Base-by-base conservation (phyloP, 1,140 invertebrate genomes). In the Bombus sibiricus region DNA sequence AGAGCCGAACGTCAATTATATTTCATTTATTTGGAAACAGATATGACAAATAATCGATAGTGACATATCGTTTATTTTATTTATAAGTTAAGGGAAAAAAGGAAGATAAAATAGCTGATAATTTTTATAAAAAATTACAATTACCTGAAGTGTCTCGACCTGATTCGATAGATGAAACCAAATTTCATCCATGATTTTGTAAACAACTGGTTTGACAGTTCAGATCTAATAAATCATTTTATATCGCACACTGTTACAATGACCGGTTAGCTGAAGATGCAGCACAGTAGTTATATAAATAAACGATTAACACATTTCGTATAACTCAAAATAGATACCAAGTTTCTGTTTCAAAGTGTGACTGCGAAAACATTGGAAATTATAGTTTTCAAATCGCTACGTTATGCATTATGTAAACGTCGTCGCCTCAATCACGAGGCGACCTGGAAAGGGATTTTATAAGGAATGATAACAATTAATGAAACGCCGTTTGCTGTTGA, bases 161-260 rank as follows among this genome's bases (percentile, higher is more conserved):
- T 94, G 93, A 88, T 85, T 94, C 37, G 93, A 91, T 10, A 95
- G 62, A 69, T 93, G 93, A 79, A 95, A 95, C 80, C 90, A 92
- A 90, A 95, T 91, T 87, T 95, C 95, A n/a, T 95, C 94, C 95
- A 95, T 95, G 72, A 86, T 93, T 90, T 28, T 25, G 28, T 22
- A 64, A 79, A 71, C 22, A 68, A 34, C 32, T 78, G 37, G 12
- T 34, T 34, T 37, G 25, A 62, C 53, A 53, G n/a, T 39, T 47
- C 0, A 18, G 76, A 77, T 86, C 76, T 72, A 89, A 72, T 32
- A 41, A 13, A 84, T 47, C 76, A 82, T 81, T 83, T 84, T 79
- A 76, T n/a, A 74, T 76, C 57, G 34, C 25, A 25, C 22, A 72
- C 3, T 68, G n/a, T 69, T 39, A 86, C 39, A 83, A 25, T 32